These are phyloP conservation scores for Dolichallabes microphthalmus DNA, from an alignment of 2,113 vertebrate genomes.

Conservation along the genomic window DNA sequence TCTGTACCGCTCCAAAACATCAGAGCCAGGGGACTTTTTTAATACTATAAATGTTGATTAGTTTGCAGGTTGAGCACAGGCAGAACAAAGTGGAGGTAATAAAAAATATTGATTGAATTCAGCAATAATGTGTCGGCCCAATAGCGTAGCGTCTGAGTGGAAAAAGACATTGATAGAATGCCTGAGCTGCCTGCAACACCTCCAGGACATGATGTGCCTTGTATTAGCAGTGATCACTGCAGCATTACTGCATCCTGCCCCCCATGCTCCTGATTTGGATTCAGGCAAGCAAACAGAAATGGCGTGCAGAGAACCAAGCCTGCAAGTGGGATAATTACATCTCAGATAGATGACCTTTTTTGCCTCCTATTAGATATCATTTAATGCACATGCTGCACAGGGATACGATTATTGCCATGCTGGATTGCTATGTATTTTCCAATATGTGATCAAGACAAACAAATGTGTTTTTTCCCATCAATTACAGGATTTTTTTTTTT, in stretches of 20 bases:
- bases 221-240: slow-evolving; percentile 66
- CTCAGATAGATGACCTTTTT: slow-evolving; percentile 59
- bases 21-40: slow-evolving; percentile 50
- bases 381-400: slow-evolving; percentile 46
- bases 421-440: slow-evolving; percentile 38
- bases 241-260: slow-evolving; percentile 50
- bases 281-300: slow-evolving; percentile 65
- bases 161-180: slow-evolving; percentile 67
- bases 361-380: slow-evolving; percentile 36
- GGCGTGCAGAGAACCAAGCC: slow-evolving; percentile 61
- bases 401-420: slow-evolving; percentile 16
- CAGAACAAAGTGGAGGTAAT: slow-evolving; percentile 68
- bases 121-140: slow-evolving; percentile 65
- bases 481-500: slow-evolving; percentile 18
- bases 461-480: slow-evolving; percentile 40
- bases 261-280: slow-evolving; percentile 58
- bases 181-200: slow-evolving; percentile 64
- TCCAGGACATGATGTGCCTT: slow-evolving; percentile 67
- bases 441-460: slow-evolving; percentile 29
- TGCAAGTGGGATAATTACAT: slow-evolving; percentile 66
- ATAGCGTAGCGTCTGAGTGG: slow-evolving; percentile 60
- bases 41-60: slow-evolving; percentile 66
- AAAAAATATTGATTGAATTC: slow-evolving; percentile 71
- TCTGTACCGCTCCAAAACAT: slow-evolving; percentile 4
- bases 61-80: slow-evolving; percentile 59